These are phyloP conservation scores for Plusia festucae DNA, from an alignment of 2,888 invertebrate species.

Conservation along the genomic window DNA sequence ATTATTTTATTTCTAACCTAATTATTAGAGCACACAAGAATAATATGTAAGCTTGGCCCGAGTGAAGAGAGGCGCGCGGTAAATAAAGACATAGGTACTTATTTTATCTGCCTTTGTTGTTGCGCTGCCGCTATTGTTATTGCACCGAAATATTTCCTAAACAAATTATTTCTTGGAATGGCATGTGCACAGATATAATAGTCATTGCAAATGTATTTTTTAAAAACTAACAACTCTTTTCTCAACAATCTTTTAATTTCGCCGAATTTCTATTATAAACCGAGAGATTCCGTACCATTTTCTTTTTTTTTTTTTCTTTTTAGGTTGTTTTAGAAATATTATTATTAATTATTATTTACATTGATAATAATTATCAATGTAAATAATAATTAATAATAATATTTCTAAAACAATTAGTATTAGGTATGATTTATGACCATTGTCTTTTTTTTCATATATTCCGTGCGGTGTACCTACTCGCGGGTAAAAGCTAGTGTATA, in stretches of 20 bases:
- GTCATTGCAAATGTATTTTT: conserved; percentile 33
- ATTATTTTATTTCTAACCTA: conserved; percentile 28
- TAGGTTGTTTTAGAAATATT: conserved; percentile 32
- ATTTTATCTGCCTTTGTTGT: conserved; percentile 27
- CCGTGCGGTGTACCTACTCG: conserved; percentile 33
- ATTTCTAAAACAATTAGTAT: conserved; percentile 22
- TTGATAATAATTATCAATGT: too few species aligned
- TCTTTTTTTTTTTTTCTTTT: conserved; percentile 24
- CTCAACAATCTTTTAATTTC: conserved; percentile 32
- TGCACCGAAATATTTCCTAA: conserved; percentile 29
- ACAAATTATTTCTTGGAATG: conserved; percentile 26
- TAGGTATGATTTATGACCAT: conserved; percentile 35
- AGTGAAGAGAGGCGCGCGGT: conserved; percentile 29
- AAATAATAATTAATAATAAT: conserved; percentile 30
- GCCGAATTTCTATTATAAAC: conserved; percentile 31
- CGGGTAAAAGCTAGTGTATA: conserved; percentile 34
- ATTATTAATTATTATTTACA: conserved; percentile 25
- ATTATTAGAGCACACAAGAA: conserved; percentile 24
- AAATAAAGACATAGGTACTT: conserved; percentile 30
- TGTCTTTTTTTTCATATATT: conserved; percentile 28
- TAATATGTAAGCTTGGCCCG: conserved; percentile 30
- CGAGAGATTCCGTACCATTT: conserved; percentile 24
- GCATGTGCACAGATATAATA: conserved; percentile 29
- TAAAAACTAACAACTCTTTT: conserved; percentile 32
- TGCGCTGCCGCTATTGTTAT: conserved; percentile 25